phyloP scores from a whole-genome alignment of 2,113 vertebrate species.

The Rynchops niger region DNA sequence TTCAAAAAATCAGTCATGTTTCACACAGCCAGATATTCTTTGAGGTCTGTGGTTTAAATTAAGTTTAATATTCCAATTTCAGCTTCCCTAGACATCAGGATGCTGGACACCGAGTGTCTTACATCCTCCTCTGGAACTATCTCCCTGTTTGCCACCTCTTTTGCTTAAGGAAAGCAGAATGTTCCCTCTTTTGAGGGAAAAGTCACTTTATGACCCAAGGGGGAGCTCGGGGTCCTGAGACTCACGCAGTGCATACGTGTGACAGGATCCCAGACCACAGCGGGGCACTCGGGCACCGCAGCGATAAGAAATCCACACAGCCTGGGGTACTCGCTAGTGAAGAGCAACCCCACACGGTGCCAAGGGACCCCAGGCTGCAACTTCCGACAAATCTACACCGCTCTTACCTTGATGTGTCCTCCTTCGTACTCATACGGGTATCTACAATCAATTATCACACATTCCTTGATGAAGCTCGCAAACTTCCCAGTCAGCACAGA shows the following conservation, averaged over 20 bases:
- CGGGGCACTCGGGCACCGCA: neutral
- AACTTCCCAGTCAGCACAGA: slow-evolving; percentile 84
- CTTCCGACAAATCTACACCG: neutral
- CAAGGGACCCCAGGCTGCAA: neutral
- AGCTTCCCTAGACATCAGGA: neutral
- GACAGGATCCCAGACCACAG: neutral
- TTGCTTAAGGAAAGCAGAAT: neutral
- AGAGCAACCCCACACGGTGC: rapidly evolving
- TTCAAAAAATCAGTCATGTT: neutral
- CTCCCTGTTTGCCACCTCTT: neutral
- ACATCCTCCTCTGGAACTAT: neutral
- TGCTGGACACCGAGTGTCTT: neutral
- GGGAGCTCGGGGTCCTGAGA: neutral
- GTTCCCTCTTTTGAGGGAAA: neutral
- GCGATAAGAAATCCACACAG: rapidly evolving
- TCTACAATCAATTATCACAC: slow-evolving; percentile 92
- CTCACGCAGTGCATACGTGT: rapidly evolving
- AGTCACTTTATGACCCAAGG: rapidly evolving
- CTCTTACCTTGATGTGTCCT: slow-evolving; percentile 90
- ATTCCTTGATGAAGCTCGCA: slow-evolving; percentile 78
- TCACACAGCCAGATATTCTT: neutral
- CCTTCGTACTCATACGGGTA: slow-evolving; percentile 96
- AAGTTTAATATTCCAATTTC: neutral
- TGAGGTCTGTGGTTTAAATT: neutral
- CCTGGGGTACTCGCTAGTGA: rapidly evolving